phyloP scores from a whole-genome alignment of 2,888 invertebrate genomes.

The Athalia rosae region DNA sequence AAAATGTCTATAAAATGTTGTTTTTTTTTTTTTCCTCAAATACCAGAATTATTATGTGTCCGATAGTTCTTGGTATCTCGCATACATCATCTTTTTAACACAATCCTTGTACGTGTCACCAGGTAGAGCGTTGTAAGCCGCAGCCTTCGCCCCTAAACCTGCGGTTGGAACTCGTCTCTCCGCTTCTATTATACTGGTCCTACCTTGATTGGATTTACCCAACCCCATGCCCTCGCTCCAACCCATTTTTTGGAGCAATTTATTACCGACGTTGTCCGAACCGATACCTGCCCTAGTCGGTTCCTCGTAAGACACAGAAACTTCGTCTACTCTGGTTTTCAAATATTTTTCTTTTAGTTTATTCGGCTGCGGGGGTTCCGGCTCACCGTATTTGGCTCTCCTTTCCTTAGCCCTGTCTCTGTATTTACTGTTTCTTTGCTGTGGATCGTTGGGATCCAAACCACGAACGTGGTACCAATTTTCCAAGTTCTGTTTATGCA shows the following conservation, averaged over 20 bases:
- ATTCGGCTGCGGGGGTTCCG: constrained; percentile 85
- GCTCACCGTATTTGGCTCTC: constrained; percentile 93
- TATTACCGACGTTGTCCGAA: constrained; percentile 95
- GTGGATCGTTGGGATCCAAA: constrained; percentile 73
- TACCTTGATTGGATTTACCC: constrained; percentile 94
- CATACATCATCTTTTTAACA: constrained; percentile 92
- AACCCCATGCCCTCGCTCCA: constrained; percentile 98
- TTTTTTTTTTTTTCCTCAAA: neutral
- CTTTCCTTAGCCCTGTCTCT: constrained; percentile 98
- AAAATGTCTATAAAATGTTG: constrained; percentile 41
- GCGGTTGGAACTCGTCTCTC: constrained; percentile 81
- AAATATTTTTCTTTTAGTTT: constrained; percentile 84
- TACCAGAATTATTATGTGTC: constrained; percentile 74
- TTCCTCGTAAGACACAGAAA: constrained; percentile 72
- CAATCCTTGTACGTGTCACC: constrained; percentile 93
- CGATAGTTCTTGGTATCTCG: constrained; percentile 88
- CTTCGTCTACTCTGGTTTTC: constrained; percentile 76
- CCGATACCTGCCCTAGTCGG: constrained; percentile 83
- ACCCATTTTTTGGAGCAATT: constrained; percentile 98
- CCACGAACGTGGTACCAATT: constrained; percentile 74
- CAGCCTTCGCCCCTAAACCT: constrained; percentile 90
- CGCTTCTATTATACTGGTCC: constrained; percentile 91
- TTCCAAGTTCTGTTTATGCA: constrained; percentile 93
- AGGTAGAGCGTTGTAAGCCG: constrained; percentile 85
- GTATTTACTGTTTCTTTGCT: constrained; percentile 78